Percentiles rank a stretch among this genome's conserved stretches.
Conservation (phyloP, 2,113 vertebrate species). For the Ivindomyrus marchei region DNA sequence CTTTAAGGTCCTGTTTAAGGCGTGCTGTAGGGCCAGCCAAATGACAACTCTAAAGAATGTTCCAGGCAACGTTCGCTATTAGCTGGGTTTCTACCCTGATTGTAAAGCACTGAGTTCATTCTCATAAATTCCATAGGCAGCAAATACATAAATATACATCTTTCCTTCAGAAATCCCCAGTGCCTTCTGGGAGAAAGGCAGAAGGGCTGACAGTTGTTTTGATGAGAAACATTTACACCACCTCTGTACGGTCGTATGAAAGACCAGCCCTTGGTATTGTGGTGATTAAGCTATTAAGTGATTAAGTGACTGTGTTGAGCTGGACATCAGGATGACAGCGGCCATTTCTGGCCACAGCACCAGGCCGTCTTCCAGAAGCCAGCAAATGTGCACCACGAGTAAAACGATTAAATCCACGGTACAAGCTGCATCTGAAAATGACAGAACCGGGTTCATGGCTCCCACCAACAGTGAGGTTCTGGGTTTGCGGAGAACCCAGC, state of each 20-base stretch:
- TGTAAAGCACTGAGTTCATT: background rate
- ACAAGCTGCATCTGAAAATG: background rate
- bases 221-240: background rate
- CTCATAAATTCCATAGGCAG: background rate
- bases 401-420: background rate
- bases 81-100: background rate
- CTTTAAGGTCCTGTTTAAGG: background rate
- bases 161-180: background rate
- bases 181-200: background rate
- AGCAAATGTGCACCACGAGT: background rate
- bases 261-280: background rate
- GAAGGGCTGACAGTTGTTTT: background rate
- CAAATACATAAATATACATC: background rate
- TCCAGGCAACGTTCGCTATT: background rate
- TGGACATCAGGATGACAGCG: background rate
- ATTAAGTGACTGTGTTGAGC: background rate
- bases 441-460: background rate
- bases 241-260: background rate
- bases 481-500: background rate
- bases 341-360: background rate
- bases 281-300: background rate
- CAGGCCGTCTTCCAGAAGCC: background rate
- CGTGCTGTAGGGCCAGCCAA: background rate
- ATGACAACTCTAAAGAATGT: background rate
- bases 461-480: background rate